Conservation (phyloP, 2,113 vertebrate species). For the Leucosticte australis region DNA sequence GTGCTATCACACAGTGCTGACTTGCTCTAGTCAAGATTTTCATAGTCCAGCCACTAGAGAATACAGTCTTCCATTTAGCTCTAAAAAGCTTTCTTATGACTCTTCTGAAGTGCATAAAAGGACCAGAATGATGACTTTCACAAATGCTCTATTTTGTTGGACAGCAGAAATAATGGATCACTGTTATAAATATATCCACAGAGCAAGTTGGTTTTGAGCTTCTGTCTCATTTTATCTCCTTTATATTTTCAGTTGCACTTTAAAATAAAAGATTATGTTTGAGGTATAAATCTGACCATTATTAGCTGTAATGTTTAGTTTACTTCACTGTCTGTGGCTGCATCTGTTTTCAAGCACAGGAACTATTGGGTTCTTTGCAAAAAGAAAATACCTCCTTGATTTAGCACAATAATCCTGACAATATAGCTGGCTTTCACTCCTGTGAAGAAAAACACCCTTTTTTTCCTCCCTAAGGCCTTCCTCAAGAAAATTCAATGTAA, state of each 20-base stretch:
- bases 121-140: slow-evolving; percentile 27
- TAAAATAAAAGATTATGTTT: slow-evolving; percentile 23
- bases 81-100: slow-evolving; percentile 39
- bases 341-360: slow-evolving; percentile 24
- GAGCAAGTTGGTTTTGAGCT: neutral
- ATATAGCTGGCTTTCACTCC: neutral
- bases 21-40: neutral
- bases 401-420: neutral
- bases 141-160: neutral
- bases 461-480: slow-evolving; percentile 4
- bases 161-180: slow-evolving; percentile 18
- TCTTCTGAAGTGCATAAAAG: slow-evolving; percentile 24
- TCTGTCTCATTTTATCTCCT: neutral
- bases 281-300: slow-evolving; percentile 25
- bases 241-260: slow-evolving; percentile 5
- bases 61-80: slow-evolving; percentile 26
- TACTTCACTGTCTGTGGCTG: neutral
- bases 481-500: neutral
- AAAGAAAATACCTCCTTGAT: neutral
- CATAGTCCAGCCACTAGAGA: slow-evolving; percentile 1
- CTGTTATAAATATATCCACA: neutral
- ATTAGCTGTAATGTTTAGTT: slow-evolving; percentile 19
- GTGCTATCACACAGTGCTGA: neutral
- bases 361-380: neutral
- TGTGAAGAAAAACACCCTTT: neutral